These are phyloP conservation scores for Heliconius cydno DNA, from an alignment of 2,888 invertebrate genomes.

Conservation along the genomic window DNA sequence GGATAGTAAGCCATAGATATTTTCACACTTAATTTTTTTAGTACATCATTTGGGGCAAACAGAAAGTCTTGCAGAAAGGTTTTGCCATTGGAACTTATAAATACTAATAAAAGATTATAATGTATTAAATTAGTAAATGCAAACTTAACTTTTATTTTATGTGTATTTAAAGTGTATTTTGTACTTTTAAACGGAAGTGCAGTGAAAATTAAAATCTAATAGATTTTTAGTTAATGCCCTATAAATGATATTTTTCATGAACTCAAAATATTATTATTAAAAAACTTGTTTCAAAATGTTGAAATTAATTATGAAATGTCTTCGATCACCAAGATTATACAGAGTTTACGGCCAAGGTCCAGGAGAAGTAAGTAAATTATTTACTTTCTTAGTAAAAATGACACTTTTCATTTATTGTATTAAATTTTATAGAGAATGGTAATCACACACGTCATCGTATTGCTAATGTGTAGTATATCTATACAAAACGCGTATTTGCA, in stretches of 20 bases:
- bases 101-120: not conserved
- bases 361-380: conserved; percentile 44
- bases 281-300: conserved; percentile 54
- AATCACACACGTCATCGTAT: conserved; percentile 1
- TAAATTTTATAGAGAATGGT: not conserved
- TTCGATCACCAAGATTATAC: conserved; percentile 88
- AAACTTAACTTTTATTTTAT: not conserved
- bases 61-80: not conserved
- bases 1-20: conserved; percentile 1
- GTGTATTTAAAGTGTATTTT: not conserved
- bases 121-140: not conserved
- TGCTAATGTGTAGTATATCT: not conserved
- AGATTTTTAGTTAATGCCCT: not conserved
- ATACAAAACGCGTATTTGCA: conserved; percentile 2
- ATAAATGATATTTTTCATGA: not conserved
- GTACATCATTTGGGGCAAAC: not conserved
- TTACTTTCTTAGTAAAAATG: not conserved
- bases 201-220: not conserved
- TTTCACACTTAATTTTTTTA: conserved; percentile 1
- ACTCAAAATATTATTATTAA: not conserved
- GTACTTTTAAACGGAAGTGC: not conserved
- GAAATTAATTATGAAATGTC: conserved; percentile 84
- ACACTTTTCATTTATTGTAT: not conserved
- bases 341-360: conserved; percentile 86
- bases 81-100: not conserved